These are phyloP conservation scores for Phyllostomus discolor DNA, from an alignment of 2,113 vertebrate genomes.

Conservation along the genomic window DNA sequence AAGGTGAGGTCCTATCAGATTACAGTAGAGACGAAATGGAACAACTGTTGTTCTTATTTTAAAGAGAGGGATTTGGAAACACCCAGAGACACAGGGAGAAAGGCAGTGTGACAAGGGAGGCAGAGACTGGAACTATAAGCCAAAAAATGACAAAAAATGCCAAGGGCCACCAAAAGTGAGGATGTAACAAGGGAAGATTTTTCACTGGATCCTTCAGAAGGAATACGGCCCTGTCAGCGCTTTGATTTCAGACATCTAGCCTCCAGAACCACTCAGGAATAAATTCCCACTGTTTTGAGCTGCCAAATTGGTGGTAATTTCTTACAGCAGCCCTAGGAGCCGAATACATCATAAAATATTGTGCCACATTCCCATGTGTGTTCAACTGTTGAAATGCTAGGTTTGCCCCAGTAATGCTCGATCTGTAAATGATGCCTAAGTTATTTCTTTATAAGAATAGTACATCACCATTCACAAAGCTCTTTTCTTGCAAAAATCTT, in stretches of 20 bases:
- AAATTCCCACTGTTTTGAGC: not conserved
- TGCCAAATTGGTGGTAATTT: not conserved
- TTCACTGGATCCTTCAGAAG: not conserved
- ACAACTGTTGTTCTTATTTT: not conserved
- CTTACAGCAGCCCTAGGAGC: not conserved
- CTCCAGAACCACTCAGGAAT: not conserved
- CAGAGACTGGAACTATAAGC: not conserved
- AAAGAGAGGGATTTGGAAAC: not conserved
- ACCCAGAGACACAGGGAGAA: not conserved
- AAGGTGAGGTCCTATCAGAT: not conserved
- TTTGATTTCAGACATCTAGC: not conserved
- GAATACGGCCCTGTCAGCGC: not conserved
- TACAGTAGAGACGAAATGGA: not conserved
- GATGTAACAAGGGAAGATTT: not conserved
- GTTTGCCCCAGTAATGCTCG: not conserved
- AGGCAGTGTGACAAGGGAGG: not conserved
- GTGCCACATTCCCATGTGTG: not conserved
- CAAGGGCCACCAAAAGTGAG: not conserved
- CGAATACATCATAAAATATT: not conserved
- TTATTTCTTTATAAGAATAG: not conserved
- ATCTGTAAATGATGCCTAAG: not conserved
- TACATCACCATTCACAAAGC: not conserved
- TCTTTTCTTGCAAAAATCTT: not conserved
- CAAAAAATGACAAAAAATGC: not conserved
- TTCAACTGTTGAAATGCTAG: not conserved